A percentile compares a stretch with the other conserved stretches of the same genome.
Conservation (phyloP, 2,888 invertebrate species). For the Meiosimyza decipiens region DNA sequence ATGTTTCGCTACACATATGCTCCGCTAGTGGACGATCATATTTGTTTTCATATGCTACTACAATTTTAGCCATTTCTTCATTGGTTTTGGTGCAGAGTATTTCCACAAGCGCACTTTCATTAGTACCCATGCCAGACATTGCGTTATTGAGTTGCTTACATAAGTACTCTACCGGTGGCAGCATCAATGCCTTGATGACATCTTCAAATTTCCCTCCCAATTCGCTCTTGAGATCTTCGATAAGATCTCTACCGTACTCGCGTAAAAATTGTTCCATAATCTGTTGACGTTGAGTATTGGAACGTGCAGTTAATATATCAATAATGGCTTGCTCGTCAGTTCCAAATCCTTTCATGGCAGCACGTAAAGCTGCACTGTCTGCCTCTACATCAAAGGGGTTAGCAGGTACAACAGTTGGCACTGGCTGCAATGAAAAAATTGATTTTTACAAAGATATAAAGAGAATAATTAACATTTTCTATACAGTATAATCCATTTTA, state of each 20-base stretch:
- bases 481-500: too few relatives aligned
- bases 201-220: constrained; percentile 81
- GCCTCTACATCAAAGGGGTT: constrained; percentile 72
- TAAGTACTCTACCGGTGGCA: constrained; percentile 75
- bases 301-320: constrained; percentile 75
- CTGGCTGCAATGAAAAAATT: constrained; percentile 43
- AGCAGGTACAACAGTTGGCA: constrained; percentile 72
- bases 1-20: constrained; percentile 80
- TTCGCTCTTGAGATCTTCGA: constrained; percentile 76
- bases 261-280: constrained; percentile 73
- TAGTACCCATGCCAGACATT: constrained; percentile 80
- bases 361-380: constrained; percentile 71
- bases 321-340: constrained; percentile 71
- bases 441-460: background rate
- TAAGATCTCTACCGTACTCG: constrained; percentile 72
- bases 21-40: constrained; percentile 76
- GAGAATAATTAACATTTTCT: too few relatives aligned
- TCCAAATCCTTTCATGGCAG: constrained; percentile 45
- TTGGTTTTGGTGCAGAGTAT: constrained; percentile 78
- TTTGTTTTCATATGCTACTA: constrained; percentile 73
- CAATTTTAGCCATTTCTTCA: constrained; percentile 73
- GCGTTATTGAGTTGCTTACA: constrained; percentile 79
- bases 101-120: constrained; percentile 79
- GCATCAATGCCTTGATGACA: constrained; percentile 77
- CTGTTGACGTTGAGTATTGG: constrained; percentile 77